Percentiles rank a stretch among this genome's conserved stretches.
These are phyloP conservation scores for Petrolisthes manimaculis DNA, from an alignment of 2,888 invertebrate genomes.

Conservation along the genomic window DNA sequence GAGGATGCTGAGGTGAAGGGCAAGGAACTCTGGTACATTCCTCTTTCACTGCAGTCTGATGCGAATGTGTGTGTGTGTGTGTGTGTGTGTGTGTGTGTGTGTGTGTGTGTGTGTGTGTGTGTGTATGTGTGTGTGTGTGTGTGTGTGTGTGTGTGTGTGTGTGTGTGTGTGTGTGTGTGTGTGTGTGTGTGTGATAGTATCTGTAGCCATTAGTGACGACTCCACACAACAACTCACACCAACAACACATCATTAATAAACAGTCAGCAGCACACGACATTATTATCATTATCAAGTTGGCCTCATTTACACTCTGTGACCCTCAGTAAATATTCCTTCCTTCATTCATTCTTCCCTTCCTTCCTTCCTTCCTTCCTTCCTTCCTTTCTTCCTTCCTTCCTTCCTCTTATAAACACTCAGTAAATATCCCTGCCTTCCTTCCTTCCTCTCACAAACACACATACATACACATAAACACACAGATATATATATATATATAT, in stretches of 20 bases:
- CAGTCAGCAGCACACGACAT: neutral
- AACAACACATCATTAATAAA: neutral
- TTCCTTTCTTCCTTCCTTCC: neutral
- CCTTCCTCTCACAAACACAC: too few relatives aligned
- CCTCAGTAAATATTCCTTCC: too few relatives aligned
- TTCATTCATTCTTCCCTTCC: too few relatives aligned
- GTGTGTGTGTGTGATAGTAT: neutral
- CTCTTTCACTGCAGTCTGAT: too few relatives aligned
- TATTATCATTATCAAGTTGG: neutral
- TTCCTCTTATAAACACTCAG: neutral
- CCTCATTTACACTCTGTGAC: too few relatives aligned
- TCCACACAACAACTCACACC: neutral
- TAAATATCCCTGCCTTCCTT: neutral
- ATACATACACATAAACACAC: too few relatives aligned
- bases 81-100: too few relatives aligned
- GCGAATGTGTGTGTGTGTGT: too few relatives aligned
- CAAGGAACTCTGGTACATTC: too few relatives aligned
- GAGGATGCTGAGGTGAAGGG: neutral
- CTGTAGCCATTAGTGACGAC: neutral
- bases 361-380: neutral
- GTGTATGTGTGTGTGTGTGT: neutral
- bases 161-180: slow-evolving; percentile 4
- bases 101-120: too few relatives aligned
- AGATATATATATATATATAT: too few relatives aligned
- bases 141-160: neutral